These are phyloP conservation scores for Drosophila buzzatii DNA, from an alignment of 2,888 invertebrate species.

Conservation along the genomic window DNA sequence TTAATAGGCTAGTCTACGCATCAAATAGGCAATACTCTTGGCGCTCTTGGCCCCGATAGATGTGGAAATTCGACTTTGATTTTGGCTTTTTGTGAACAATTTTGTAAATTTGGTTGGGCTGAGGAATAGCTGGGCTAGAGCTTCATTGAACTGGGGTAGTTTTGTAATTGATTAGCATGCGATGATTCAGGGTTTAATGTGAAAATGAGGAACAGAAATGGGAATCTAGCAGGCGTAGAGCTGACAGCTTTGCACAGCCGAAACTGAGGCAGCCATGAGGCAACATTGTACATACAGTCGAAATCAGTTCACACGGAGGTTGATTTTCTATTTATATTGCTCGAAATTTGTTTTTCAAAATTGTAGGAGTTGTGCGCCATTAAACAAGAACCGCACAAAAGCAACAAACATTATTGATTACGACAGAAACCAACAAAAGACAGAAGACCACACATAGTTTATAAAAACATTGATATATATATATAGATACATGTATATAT, in stretches of 20 bases:
- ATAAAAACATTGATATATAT: background rate
- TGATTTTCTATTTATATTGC: conserved; percentile 30
- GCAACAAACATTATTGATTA: background rate
- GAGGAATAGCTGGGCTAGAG: background rate
- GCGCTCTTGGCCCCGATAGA: too few relatives aligned
- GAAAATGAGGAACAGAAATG: background rate
- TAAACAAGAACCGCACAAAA: conserved; percentile 1
- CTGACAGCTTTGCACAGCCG: background rate
- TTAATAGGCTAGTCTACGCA: too few relatives aligned
- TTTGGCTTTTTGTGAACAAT: conserved; percentile 27
- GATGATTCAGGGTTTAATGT: background rate
- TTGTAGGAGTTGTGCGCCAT: conserved; percentile 25
- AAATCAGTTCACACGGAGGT: conserved; percentile 14
- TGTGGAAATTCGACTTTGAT: conserved; percentile 29
- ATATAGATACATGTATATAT: background rate
- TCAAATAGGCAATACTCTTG: background rate
- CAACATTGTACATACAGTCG: background rate
- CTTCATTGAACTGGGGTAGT: background rate
- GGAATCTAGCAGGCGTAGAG: background rate
- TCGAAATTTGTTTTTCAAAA: conserved; percentile 42
- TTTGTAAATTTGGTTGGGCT: conserved; percentile 19
- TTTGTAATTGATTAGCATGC: conserved; percentile 15
- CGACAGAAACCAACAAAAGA: background rate
- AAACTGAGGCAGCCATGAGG: background rate
- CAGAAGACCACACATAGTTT: background rate